These are phyloP conservation scores for Nebria salina DNA, from an alignment of 2,888 invertebrate genomes.

Conservation along the genomic window DNA sequence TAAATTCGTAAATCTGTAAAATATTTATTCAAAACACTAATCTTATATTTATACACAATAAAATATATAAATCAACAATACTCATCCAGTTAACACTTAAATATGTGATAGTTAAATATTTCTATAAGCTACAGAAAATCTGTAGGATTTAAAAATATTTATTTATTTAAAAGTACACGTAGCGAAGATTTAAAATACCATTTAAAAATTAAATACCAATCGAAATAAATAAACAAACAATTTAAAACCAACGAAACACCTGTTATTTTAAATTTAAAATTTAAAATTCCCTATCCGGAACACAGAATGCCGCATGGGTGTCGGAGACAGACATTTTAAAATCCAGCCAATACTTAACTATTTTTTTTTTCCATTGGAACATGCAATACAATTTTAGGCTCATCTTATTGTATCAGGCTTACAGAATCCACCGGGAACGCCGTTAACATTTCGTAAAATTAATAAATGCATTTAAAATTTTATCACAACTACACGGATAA, in stretches of 20 bases:
- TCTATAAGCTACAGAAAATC: no score
- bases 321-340: neutral
- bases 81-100: no score
- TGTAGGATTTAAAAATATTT: neutral
- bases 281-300: neutral
- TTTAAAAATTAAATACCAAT: neutral
- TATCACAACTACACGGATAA: neutral
- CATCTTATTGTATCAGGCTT: neutral
- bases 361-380: neutral
- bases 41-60: no score
- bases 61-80: no score
- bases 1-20: no score
- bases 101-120: no score
- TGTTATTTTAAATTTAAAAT: conserved; percentile 1
- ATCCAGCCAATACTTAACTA: neutral
- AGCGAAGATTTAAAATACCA: neutral
- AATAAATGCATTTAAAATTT: neutral
- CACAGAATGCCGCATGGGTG: neutral
- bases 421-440: neutral
- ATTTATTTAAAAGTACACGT: neutral
- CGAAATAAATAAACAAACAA: neutral
- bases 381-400: neutral
- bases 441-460: neutral
- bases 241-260: neutral
- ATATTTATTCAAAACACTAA: no score